A percentile compares a stretch with the other conserved stretches of the same genome.
Evolutionary conservation across 2,797 vertebrate species (phyloP).

Genomic region (Buphagus erythrorhynchus): DNA sequence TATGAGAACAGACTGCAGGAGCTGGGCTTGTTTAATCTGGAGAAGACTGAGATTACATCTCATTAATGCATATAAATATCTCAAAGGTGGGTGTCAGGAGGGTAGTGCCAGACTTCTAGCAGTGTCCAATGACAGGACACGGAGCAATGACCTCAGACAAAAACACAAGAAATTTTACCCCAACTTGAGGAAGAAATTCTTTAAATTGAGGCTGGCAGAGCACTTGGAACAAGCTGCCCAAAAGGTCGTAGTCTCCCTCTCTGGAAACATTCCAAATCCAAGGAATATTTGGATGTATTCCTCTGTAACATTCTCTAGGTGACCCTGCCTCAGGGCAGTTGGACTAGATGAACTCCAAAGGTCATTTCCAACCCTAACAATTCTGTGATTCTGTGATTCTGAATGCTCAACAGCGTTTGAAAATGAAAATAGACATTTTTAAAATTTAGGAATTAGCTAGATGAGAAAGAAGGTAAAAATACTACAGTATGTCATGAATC

Average conservation of each 20-base stretch:
- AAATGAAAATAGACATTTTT: neutral
- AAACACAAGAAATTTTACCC: neutral
- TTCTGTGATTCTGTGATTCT: neutral
- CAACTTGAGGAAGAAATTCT: neutral
- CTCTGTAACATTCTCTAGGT: neutral
- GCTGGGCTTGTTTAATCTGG: neutral
- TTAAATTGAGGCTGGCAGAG: neutral
- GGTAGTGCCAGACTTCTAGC: neutral
- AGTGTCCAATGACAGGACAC: neutral
- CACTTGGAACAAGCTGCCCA: neutral
- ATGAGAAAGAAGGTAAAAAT: neutral
- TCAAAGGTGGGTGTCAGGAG: neutral
- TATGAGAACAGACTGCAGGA: neutral
- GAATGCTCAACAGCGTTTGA: neutral
- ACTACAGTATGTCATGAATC: neutral
- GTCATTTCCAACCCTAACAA: neutral
- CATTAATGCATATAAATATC: neutral
- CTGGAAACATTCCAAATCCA: neutral
- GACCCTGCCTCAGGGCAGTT: neutral
- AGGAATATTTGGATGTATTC: fast-evolving
- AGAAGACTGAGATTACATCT: neutral
- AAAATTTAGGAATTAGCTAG: neutral
- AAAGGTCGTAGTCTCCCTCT: neutral
- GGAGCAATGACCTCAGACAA: neutral
- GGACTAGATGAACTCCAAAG: neutral